These are phyloP conservation scores for Ibidorhyncha struthersii DNA, from an alignment of 2,113 vertebrate genomes.

Conservation along the genomic window DNA sequence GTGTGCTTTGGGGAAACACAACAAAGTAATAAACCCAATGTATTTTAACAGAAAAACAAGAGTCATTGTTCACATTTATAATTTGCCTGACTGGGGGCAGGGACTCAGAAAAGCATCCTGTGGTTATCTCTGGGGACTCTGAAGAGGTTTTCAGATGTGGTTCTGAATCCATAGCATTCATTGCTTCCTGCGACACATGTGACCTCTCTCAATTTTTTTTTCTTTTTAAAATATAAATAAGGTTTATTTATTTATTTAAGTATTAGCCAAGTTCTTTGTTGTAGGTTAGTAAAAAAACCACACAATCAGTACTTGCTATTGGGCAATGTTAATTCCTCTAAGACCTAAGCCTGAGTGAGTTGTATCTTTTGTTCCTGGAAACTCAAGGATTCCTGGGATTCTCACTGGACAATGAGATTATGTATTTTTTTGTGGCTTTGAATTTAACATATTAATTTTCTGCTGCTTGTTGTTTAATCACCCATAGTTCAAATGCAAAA, in stretches of 20 bases:
- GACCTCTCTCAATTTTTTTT: background rate
- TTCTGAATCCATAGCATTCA: constrained; percentile 42
- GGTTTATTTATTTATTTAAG: constrained; percentile 58
- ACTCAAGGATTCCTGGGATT: constrained; percentile 30
- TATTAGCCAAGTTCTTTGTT: constrained; percentile 31
- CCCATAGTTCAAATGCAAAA: background rate
- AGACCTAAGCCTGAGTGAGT: constrained; percentile 21
- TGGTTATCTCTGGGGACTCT: background rate
- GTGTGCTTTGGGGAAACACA: background rate
- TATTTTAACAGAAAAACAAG: constrained; percentile 1
- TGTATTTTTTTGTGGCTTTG: constrained; percentile 21
- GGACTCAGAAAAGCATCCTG: constrained; percentile 15
- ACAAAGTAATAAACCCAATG: background rate
- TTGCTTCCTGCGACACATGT: background rate
- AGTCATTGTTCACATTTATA: constrained; percentile 17
- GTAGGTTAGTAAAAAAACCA: background rate
- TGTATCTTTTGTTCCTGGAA: constrained; percentile 53
- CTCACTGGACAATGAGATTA: constrained; percentile 38
- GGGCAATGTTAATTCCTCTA: background rate
- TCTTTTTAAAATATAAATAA: constrained; percentile 28
- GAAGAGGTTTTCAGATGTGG: constrained; percentile 51
- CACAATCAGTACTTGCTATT: constrained; percentile 13
- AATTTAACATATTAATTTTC: constrained; percentile 49
- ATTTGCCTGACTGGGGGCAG: constrained; percentile 5
- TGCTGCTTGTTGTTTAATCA: constrained; percentile 37